These are phyloP conservation scores for Tethea ocularis DNA, from an alignment of 2,888 invertebrate genomes.

Conservation along the genomic window DNA sequence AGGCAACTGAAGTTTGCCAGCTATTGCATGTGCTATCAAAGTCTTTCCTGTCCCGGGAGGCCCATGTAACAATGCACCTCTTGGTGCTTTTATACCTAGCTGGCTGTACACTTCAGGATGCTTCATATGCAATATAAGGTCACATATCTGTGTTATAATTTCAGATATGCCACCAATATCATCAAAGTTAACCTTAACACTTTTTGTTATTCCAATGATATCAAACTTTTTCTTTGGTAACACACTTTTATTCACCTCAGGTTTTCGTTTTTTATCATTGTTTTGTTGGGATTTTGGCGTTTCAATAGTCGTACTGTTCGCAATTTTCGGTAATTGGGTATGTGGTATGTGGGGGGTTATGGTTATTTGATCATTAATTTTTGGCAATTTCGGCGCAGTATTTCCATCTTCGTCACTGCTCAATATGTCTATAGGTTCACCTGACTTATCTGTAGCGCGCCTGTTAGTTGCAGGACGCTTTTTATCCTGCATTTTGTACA, in stretches of 20 bases:
- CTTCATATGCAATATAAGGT: conserved; percentile 92
- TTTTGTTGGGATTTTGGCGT: conserved; percentile 46
- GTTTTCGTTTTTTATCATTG: conserved; percentile 70
- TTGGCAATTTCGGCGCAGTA: conserved; percentile 73
- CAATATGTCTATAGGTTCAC: conserved; percentile 76
- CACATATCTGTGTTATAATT: conserved; percentile 87
- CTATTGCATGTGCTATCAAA: conserved; percentile 91
- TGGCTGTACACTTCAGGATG: conserved; percentile 95
- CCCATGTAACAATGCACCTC: conserved; percentile 96
- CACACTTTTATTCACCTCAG: conserved; percentile 52
- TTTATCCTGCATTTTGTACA: conserved; percentile 80
- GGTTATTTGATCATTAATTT: conserved; percentile 78
- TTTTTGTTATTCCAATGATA: conserved; percentile 58
- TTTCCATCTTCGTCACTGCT: conserved; percentile 73
- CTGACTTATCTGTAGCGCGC: conserved; percentile 66
- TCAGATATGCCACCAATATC: conserved; percentile 93
- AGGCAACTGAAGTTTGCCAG: conserved; percentile 93
- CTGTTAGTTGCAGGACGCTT: conserved; percentile 68
- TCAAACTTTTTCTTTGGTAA: conserved; percentile 63
- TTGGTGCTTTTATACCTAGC: conserved; percentile 93
- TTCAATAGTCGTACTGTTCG: conserved; percentile 56
- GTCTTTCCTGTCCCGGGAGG: conserved; percentile 98
- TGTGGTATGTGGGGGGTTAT: conserved; percentile 75
- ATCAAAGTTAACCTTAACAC: conserved; percentile 84
- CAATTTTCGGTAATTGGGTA: conserved; percentile 33